Conservation (phyloP, 2,888 invertebrate species). For the Junonia oenone region DNA sequence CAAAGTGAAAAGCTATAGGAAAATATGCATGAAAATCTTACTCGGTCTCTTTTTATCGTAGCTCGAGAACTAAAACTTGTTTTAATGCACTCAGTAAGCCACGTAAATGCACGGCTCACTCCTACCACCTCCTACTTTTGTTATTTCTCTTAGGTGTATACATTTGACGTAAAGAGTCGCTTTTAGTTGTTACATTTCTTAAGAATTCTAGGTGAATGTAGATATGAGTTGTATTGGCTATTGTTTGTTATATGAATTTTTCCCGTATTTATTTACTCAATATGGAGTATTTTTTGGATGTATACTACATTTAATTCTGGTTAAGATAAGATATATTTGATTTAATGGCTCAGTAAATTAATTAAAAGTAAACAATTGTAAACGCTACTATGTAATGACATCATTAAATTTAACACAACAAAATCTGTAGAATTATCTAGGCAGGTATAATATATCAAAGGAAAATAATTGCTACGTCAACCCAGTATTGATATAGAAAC, state of each 20-base stretch:
- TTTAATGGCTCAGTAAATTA: no score
- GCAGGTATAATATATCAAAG: no score
- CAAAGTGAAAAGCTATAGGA: slow-evolving; percentile 40
- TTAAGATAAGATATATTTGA: background rate
- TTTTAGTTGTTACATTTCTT: slow-evolving; percentile 39
- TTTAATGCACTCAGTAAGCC: slow-evolving; percentile 27
- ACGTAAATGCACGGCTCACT: slow-evolving; percentile 16
- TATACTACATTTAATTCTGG: background rate
- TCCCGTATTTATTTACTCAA: background rate
- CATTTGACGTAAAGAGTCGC: slow-evolving; percentile 20
- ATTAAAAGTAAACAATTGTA: no score
- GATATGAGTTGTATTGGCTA: slow-evolving; percentile 1
- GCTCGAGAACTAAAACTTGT: slow-evolving; percentile 21
- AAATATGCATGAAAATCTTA: slow-evolving; percentile 37
- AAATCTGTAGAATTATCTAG: no score
- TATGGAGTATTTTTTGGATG: background rate
- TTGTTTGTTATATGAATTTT: background rate
- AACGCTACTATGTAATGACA: no score
- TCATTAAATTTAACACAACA: no score
- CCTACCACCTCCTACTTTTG: slow-evolving; percentile 10
- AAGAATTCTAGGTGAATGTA: slow-evolving; percentile 3
- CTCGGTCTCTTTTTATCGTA: slow-evolving; percentile 21
- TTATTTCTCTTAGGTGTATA: slow-evolving; percentile 15
- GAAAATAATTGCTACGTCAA: no score
- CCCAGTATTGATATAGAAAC: background rate